Percentiles rank a stretch among this genome's conserved stretches.
These are phyloP conservation scores for Cephus sareptanus DNA, from an alignment of 2,888 invertebrate species.

Conservation along the genomic window DNA sequence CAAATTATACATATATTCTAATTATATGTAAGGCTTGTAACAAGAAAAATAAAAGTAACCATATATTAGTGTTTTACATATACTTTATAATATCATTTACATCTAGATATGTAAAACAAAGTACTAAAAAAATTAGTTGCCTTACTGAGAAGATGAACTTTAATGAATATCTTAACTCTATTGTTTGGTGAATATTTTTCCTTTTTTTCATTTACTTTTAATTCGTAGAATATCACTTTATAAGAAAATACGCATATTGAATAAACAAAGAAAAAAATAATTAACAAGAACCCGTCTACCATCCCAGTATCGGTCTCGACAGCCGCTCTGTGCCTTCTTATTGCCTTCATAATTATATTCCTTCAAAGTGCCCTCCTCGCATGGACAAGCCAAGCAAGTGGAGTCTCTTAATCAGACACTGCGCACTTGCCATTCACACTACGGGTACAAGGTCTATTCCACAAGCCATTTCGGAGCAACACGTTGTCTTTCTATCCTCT, in stretches of 20 bases:
- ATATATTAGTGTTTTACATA: conserved; percentile 67
- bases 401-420: background rate
- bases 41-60: conserved; percentile 64
- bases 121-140: conserved; percentile 59
- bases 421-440: background rate
- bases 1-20: conserved; percentile 65
- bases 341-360: conserved; percentile 14
- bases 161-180: conserved; percentile 48
- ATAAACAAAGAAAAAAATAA: conserved; percentile 16
- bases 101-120: conserved; percentile 59
- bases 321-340: conserved; percentile 6
- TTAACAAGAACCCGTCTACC: background rate
- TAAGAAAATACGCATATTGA: conserved; percentile 25
- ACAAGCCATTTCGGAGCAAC: background rate
- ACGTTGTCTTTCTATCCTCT: background rate
- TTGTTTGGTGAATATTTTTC: conserved; percentile 43
- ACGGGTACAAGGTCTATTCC: background rate
- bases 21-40: conserved; percentile 65
- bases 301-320: conserved; percentile 2
- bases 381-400: background rate
- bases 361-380: conserved; percentile 11
- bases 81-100: conserved; percentile 63
- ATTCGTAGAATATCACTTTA: conserved; percentile 24
- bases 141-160: conserved; percentile 49
- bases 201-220: conserved; percentile 23